A percentile compares a stretch with the other conserved stretches of the same genome.
phyloP scores from a whole-genome alignment of 2,113 vertebrate species.

The Sclerurus mexicanus region DNA sequence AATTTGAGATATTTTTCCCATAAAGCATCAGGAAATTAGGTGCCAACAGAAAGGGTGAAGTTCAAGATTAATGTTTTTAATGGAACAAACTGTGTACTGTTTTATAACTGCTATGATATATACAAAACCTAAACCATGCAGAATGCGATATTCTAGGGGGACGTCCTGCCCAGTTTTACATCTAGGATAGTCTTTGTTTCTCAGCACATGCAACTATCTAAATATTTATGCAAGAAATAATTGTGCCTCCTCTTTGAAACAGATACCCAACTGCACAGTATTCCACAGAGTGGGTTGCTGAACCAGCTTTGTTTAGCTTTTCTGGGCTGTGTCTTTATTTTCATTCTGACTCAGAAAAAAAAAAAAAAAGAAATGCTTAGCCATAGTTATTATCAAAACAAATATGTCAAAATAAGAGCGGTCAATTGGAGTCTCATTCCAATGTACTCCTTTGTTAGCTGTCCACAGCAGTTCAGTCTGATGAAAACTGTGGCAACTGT shows the following conservation, averaged over 20 bases:
- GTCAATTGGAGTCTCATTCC: constrained; percentile 25
- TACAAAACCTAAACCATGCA: neutral
- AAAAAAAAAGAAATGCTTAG: neutral
- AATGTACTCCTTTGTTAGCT: constrained; percentile 34
- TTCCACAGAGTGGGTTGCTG: neutral
- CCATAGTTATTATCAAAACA: neutral
- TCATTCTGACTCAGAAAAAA: neutral
- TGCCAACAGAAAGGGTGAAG: neutral
- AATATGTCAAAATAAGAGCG: constrained; percentile 28
- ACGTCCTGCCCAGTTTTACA: neutral
- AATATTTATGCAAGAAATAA: constrained; percentile 61
- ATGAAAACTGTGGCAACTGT: constrained; percentile 34
- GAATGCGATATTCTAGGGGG: neutral
- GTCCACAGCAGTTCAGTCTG: neutral
- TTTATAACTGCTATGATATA: neutral
- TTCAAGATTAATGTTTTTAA: neutral
- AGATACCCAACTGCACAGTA: constrained; percentile 21
- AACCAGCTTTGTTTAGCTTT: constrained; percentile 55
- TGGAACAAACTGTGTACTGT: neutral
- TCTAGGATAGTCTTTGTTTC: constrained; percentile 18
- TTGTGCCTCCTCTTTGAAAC: constrained; percentile 25
- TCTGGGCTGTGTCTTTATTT: constrained; percentile 12
- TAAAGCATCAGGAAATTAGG: neutral
- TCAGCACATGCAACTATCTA: constrained; percentile 37
- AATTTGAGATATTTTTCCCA: neutral